Base-by-base conservation (phyloP, 2,797 vertebrate genomes). In the Numenius phaeopus region DNA sequence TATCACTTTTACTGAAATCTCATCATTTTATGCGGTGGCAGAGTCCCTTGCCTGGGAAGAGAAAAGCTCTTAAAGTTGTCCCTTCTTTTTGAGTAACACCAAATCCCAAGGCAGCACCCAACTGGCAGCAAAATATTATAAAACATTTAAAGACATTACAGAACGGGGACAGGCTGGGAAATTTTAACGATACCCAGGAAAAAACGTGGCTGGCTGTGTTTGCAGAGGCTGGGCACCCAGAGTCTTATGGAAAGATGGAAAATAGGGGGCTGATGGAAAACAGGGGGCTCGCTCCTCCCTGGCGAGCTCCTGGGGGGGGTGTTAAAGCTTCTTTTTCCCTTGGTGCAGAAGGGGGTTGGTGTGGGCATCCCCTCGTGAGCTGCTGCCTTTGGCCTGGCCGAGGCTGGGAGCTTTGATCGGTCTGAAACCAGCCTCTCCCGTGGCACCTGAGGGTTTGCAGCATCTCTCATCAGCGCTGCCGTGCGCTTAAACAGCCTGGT, bases 1-100 rank as follows among this genome's bases (percentile, higher is more conserved):
- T 79, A 92, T 97, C 79, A 32, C 59, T 69, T 94, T 34, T 47
- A 32, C 78, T 89, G 55, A 96, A 95, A 93, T 65, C 85, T 96
- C 94, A 92, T 92, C 82, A 58, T 88, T 97, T 97, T 86, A 61
- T 83, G 96, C 3, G 2, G 47, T 59, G 90, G 95, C 83, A 78
- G 83, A 83, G 70, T 71, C 75, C 89, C 27, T 95, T 55, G 89
- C 73, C 40, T 39, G 66, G 40, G 57, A 88, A 97, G 77, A 71
- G 91, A 65, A 90, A 93, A 90, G 40, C 77, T 86, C 77, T 94
- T 82, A 39, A 83, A 92, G 87, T 77, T 86, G 58, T 95, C 80
- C 88, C 71, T 96, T 91, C 81, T 72, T 93, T 94, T 91, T 98
- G 96, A 95, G 82, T 78, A 85, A 83, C 93, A 93, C 39, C 72